phyloP scores from a whole-genome alignment of 2,797 vertebrate species.

The Aotus griseimembra region DNA sequence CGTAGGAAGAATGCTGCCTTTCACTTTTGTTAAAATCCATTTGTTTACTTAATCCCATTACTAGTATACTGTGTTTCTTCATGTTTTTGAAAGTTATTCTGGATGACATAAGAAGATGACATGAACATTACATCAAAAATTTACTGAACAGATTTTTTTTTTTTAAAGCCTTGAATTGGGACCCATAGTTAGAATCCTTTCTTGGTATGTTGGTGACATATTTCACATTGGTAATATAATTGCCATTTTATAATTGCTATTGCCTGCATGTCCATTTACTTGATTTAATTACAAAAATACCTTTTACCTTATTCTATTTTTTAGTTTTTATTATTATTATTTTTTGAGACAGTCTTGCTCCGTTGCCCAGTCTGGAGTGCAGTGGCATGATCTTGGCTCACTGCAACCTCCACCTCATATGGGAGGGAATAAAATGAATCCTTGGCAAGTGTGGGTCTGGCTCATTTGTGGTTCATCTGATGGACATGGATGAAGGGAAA shows the following conservation, averaged over 20 bases:
- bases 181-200: constrained; percentile 12
- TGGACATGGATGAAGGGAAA: not conserved
- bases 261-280: not conserved
- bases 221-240: constrained; percentile 43
- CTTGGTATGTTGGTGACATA: constrained; percentile 31
- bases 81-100: constrained; percentile 66
- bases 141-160: not conserved
- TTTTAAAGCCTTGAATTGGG: not conserved
- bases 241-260: not conserved
- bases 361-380: not conserved
- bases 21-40: constrained; percentile 63
- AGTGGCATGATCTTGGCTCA: not conserved
- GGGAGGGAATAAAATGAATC: constrained; percentile 21
- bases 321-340: not conserved
- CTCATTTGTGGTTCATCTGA: not conserved
- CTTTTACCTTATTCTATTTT: constrained; percentile 42
- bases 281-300: constrained; percentile 53
- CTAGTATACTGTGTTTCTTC: constrained; percentile 58
- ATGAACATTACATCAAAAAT: constrained; percentile 37
- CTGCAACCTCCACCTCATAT: not conserved
- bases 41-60: constrained; percentile 67
- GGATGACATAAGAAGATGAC: constrained; percentile 44
- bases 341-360: not conserved
- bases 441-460: not conserved
- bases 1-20: constrained; percentile 57